Evolutionary conservation across 2,797 vertebrate species (phyloP), one percentile per base, ranked within the genome.

Genomic region (Myiotriccus ornatus): DNA sequence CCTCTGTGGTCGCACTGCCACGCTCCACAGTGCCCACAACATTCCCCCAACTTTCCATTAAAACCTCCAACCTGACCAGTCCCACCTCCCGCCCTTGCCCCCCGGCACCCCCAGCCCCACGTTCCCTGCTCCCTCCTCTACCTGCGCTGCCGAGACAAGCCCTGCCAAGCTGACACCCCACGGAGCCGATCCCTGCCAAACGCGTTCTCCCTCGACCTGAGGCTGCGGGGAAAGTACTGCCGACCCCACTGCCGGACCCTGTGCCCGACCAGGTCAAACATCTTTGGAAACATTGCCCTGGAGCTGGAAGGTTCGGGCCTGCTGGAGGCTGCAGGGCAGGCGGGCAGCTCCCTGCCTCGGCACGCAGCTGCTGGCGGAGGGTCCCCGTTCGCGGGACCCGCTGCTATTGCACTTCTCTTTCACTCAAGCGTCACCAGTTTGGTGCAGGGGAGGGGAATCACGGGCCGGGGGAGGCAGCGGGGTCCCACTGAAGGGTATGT

Each of bases 341-440:
- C 4, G 30, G 75, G 76, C 71, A 37, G 60, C 25, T 43, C 71
- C 76, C 80, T 1, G 4, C 11, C 32, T 65, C 10, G 7, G 35
- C 81, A 47, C 32, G 30, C 43, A 34, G 71, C 44, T 21, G 50
- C 73, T 8, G 57, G 7, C 59, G 67, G 89, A 63, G 84, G 64
- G 82, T 70, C 73, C 93, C 85, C 2, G 5, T 10, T n/a, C 64
- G 7, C 12, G 25, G 37, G 63, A 5, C 18, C 92, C 14, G 17
- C 87, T 67, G 86, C 94, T 96, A 97, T 97, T 97, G 97, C 97
- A 97, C 96, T 95, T 96, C 53, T 78, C 95, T 91, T 85, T 85
- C 63, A 4, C 87, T 96, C 75, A 83, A 94, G 90, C 10, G 14
- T 89, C 83, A 65, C 87, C 88, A 39, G 90, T 77, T 87, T 19